Evolutionary conservation across 2,797 vertebrate genomes (phyloP).

Genomic region (Ptychobarbus kaznakovi): DNA sequence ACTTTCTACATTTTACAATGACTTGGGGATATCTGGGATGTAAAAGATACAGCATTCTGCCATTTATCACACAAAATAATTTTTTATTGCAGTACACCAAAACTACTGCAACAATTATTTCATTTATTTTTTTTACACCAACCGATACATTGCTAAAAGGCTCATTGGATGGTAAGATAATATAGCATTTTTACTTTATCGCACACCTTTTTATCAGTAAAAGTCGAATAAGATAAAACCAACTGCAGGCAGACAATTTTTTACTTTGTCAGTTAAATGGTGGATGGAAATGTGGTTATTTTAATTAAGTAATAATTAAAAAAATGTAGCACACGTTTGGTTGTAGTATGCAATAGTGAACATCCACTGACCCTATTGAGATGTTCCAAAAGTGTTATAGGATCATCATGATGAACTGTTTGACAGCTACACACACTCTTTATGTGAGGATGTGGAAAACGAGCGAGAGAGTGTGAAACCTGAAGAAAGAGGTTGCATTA

Average conservation of each 20-base stretch:
- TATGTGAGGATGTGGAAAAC: conserved; percentile 3
- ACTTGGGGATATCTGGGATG: not conserved
- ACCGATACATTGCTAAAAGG: not conserved
- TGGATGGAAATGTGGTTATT: not conserved
- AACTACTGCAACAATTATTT: not conserved
- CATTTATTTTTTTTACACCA: too few species aligned
- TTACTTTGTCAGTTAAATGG: not conserved
- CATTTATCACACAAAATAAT: too few species aligned
- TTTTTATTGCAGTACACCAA: not conserved
- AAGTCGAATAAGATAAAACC: not conserved
- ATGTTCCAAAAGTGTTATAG: conserved; percentile 23
- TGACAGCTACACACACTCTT: not conserved
- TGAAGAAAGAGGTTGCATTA: conserved; percentile 7
- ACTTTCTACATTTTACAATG: not conserved
- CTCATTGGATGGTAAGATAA: not conserved
- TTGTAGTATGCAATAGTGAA: not conserved
- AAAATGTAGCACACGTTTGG: not conserved
- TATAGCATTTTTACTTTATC: not conserved
- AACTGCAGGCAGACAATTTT: not conserved
- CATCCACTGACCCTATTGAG: not conserved
- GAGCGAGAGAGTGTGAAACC: conserved; percentile 10
- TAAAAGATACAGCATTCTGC: not conserved
- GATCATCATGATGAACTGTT: not conserved
- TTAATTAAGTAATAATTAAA: not conserved
- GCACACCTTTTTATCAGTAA: not conserved